phyloP scores from a whole-genome alignment of 2,797 vertebrate genomes.

The Tragelaphus eurycerus region DNA sequence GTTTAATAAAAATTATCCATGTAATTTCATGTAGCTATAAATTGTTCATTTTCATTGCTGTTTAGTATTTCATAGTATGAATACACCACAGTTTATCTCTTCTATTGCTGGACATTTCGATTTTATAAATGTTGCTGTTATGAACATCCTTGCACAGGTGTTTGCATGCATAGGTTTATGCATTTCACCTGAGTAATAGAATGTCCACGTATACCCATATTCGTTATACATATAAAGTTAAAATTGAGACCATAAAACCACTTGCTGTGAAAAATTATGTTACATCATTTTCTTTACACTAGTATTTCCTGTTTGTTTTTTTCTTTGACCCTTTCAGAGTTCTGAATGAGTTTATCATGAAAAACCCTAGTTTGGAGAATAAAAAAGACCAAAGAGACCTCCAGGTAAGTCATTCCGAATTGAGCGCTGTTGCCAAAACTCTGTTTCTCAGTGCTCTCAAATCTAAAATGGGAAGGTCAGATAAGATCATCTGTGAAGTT shows the following conservation, averaged over 20 bases:
- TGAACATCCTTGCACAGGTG: neutral
- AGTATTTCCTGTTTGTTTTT: slow-evolving; percentile 22
- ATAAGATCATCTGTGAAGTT: neutral
- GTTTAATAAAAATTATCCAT: neutral
- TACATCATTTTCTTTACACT: slow-evolving; percentile 37
- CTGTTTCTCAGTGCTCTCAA: neutral
- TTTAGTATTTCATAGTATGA: neutral
- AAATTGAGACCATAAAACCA: neutral
- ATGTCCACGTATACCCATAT: neutral
- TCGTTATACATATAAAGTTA: neutral
- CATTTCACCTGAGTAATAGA: neutral
- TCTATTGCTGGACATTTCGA: neutral
- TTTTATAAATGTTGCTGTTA: neutral
- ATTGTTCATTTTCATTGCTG: neutral
- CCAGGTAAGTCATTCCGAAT: slow-evolving; percentile 87
- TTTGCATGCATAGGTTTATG: neutral
- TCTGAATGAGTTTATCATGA: slow-evolving; percentile 98
- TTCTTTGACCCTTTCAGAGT: slow-evolving; percentile 82
- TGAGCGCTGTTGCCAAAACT: neutral
- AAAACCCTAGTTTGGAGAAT: slow-evolving; percentile 97
- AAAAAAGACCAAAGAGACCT: slow-evolving; percentile 99
- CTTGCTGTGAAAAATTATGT: neutral
- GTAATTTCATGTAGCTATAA: neutral
- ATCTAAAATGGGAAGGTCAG: neutral
- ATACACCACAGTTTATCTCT: neutral